Evolutionary conservation across 2,888 invertebrate species (phyloP).

Genomic region (Chalcis sispes): DNA sequence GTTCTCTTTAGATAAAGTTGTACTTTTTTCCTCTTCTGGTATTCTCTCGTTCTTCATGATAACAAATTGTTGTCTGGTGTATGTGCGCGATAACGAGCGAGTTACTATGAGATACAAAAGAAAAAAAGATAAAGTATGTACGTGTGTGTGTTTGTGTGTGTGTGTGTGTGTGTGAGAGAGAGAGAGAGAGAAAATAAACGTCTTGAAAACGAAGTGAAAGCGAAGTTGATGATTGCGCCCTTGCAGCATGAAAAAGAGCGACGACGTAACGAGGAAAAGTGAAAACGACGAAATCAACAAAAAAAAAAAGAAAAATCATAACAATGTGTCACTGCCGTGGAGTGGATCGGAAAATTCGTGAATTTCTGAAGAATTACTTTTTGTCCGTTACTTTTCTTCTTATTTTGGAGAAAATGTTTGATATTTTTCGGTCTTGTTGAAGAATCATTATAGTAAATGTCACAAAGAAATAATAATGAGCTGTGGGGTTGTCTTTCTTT

Average conservation of each 20-base stretch:
- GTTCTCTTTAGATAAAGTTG: not conserved
- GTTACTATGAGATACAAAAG: not conserved
- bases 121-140: too few relatives aligned
- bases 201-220: too few relatives aligned
- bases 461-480: conserved; percentile 13
- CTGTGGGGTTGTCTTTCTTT: conserved; percentile 15
- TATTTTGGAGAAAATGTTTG: not conserved
- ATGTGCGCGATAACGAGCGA: not conserved
- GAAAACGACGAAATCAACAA: not conserved
- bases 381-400: not conserved
- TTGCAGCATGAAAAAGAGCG: not conserved
- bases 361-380: conserved; percentile 6
- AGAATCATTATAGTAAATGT: conserved; percentile 13
- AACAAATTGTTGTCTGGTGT: conserved; percentile 8
- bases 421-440: conserved; percentile 10
- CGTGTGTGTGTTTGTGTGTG: too few relatives aligned
- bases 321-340: conserved; percentile 41
- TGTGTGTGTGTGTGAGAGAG: too few relatives aligned
- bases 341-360: conserved; percentile 10
- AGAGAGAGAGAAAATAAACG: conserved; percentile 20
- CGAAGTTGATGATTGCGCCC: not conserved
- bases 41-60: conserved; percentile 10
- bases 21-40: conserved; percentile 27
- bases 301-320: conserved; percentile 27
- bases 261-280: not conserved